phyloP scores from a whole-genome alignment of 1,140 invertebrate species.

The Trichonephila inaurata region DNA sequence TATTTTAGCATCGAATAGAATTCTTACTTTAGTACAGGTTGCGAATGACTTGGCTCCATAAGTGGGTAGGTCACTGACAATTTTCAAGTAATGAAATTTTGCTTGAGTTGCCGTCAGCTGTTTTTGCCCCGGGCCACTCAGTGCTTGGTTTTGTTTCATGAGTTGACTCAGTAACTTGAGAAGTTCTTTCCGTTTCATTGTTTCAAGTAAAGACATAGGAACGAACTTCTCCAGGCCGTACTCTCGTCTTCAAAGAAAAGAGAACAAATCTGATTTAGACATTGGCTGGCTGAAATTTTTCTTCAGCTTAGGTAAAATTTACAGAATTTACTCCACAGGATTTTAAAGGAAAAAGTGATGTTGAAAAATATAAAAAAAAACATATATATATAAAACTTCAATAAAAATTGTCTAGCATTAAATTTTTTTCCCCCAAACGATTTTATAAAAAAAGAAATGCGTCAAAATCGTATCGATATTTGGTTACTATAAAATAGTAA shows the following conservation, averaged over 20 bases:
- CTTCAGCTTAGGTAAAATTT: too few relatives aligned
- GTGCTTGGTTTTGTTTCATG: conserved; percentile 91
- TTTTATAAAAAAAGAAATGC: too few relatives aligned
- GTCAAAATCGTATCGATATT: too few relatives aligned
- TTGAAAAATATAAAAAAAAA: too few relatives aligned
- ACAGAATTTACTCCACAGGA: too few relatives aligned
- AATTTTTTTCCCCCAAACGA: too few relatives aligned
- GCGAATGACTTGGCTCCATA: conserved; percentile 94
- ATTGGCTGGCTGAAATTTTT: too few relatives aligned
- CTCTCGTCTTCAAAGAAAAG: conserved; percentile 85
- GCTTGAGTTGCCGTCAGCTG: conserved; percentile 87
- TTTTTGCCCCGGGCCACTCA: conserved; percentile 90
- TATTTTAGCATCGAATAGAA: too few relatives aligned
- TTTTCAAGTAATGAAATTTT: conserved; percentile 95
- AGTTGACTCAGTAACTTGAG: conserved; percentile 91
- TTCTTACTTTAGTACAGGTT: conserved; percentile 83
- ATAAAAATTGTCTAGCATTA: too few relatives aligned
- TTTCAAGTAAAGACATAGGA: conserved; percentile 89
- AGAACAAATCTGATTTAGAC: neutral
- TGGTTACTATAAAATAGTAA: too few relatives aligned
- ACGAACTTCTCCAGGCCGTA: conserved; percentile 94
- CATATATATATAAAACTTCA: too few relatives aligned
- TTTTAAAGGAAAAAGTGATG: too few relatives aligned
- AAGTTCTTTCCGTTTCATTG: conserved; percentile 94
- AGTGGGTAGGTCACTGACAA: conserved; percentile 91